Percentiles rank a stretch among this genome's conserved stretches.
phyloP scores from a whole-genome alignment of 2,113 vertebrate genomes.

The Hemibagrus wyckioides region DNA sequence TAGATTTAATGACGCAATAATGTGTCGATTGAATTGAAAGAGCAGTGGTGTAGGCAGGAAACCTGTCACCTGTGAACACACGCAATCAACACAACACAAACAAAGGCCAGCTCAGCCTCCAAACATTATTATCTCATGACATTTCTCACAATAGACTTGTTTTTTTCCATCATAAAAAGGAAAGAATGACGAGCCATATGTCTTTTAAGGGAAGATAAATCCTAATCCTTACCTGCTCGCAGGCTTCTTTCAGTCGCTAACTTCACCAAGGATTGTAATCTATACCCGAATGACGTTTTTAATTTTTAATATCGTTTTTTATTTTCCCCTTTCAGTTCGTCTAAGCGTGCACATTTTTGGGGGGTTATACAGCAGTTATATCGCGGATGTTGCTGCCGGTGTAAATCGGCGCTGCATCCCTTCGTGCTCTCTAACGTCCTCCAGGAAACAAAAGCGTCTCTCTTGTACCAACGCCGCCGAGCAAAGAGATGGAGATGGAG shows the following conservation, averaged over 20 bases:
- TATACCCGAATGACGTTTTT: background rate
- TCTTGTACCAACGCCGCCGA: background rate
- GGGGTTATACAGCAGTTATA: background rate
- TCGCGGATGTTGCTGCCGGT: slow-evolving; percentile 29
- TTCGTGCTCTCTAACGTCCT: slow-evolving; percentile 26
- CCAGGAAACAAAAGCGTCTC: slow-evolving; percentile 38
- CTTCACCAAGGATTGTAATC: background rate
- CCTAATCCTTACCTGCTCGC: slow-evolving; percentile 18
- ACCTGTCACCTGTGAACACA: slow-evolving; percentile 21
- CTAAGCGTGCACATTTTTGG: background rate
- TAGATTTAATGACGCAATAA: background rate
- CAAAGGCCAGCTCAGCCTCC: slow-evolving; percentile 12
- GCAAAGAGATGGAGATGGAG: background rate
- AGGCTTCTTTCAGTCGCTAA: slow-evolving; percentile 18
- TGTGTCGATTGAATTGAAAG: background rate
- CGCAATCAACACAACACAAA: background rate
- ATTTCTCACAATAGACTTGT: background rate
- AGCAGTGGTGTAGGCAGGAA: background rate
- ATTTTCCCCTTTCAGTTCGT: background rate
- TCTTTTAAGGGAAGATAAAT: background rate
- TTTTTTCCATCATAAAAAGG: background rate
- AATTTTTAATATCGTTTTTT: background rate
- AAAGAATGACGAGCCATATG: background rate
- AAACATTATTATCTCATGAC: background rate
- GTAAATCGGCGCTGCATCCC: slow-evolving; percentile 47